Evolutionary conservation across 2,888 invertebrate genomes (phyloP).

Genomic region (Magallana nippona): DNA sequence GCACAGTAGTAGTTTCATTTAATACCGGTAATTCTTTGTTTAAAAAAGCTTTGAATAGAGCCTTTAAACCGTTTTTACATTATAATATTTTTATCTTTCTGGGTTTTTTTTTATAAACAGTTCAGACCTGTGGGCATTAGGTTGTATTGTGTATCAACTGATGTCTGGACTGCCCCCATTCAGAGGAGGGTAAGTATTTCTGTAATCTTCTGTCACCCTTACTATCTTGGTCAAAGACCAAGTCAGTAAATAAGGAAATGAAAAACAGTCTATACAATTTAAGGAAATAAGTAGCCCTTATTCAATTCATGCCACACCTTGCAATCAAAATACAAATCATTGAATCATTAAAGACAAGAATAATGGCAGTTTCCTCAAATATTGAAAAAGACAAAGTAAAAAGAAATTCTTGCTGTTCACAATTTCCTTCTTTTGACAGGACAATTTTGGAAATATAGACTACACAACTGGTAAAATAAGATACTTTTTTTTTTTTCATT

Average conservation of each 20-base stretch:
- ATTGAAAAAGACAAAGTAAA: no score
- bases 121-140: constrained; percentile 98
- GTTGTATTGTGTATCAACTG: constrained; percentile 98
- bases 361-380: no score
- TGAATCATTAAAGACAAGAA: no score
- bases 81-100: neutral
- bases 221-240: neutral
- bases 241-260: neutral
- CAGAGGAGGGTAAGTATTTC: constrained; percentile 84
- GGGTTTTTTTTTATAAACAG: constrained; percentile 71
- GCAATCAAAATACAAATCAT: no score
- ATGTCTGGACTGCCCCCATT: constrained; percentile 95
- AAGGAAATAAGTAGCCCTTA: no score
- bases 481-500: neutral
- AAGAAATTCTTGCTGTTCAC: no score
- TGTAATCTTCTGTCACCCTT: neutral
- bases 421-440: neutral
- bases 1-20: no score
- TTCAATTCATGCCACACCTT: no score
- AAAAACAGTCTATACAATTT: no score
- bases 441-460: neutral
- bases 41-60: neutral
- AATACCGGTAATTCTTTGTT: no score
- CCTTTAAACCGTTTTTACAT: neutral
- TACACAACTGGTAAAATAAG: no score